Evolutionary conservation across 2,888 invertebrate species (phyloP), one percentile per base, ranked within the genome.

Genomic region (Acleris cristana): DNA sequence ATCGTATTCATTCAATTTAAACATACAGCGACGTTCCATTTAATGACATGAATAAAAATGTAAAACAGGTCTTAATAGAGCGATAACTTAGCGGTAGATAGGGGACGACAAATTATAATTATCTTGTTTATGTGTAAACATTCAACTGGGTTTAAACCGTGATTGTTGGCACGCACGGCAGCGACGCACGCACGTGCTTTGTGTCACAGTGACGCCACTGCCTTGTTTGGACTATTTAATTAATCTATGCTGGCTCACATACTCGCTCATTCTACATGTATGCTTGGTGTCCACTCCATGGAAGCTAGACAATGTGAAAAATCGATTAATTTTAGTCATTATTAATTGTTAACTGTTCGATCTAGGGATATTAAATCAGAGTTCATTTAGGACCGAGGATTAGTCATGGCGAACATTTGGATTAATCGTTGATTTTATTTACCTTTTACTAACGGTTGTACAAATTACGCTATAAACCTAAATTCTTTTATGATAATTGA

Each of bases 91-190:
- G 75, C 70, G 75, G 81, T 76, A 79, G 81, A 84, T 81, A 82
- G 76, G 82, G 79, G 80, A 80, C 76, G 80, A 81, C 84, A 83
- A 80, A 80, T 78, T 80, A 83, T 86, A 83, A 89, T 85, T 84
- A 81, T 78, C 80, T 80, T 78, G 81, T 84, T 82, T 86, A 86
- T 85, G 85, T 87, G 88, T 86, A 85, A 88, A 86, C 86, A 86
- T 86, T 85, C 81, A 81, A 80, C 78, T 82, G 77, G 80, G 82
- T 85, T 79, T 80, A 81, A 81, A 81, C 76, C 75, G 80, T 86
- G 89, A 89, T 87, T 88, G 87, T 84, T 73, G 73, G 76, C 84
- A 86, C 82, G 87, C 89, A 89, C 88, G 87, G 82, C 71, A 79
- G 61, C 74, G 72, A 75, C 56, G 71, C 73, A 73, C 70, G 58